A percentile compares a stretch with the other conserved stretches of the same genome.
Evolutionary conservation across 1,140 invertebrate genomes (phyloP).

Genomic region (Linepithema humile): DNA sequence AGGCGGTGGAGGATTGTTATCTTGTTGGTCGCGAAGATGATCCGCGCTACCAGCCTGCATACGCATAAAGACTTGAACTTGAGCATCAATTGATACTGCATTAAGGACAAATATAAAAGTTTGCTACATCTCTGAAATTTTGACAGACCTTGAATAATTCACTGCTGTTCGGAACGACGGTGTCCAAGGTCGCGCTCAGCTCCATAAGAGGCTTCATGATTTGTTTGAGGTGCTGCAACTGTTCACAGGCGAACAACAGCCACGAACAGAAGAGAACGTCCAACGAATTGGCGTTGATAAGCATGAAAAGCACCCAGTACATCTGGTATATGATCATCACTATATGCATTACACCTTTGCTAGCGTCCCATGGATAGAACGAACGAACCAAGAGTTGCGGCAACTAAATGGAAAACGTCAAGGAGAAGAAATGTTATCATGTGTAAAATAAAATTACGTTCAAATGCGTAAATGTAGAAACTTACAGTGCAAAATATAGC

Average conservation of each 20-base stretch:
- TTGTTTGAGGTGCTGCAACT: conserved; percentile 92
- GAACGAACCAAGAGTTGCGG: conserved; percentile 90
- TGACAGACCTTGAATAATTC: conserved; percentile 87
- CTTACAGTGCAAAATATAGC: neutral
- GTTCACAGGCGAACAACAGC: conserved; percentile 93
- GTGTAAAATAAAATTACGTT: neutral
- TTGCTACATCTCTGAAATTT: no score
- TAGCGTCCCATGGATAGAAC: conserved; percentile 91
- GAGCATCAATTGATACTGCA: no score
- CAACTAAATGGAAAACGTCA: conserved; percentile 79
- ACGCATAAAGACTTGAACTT: neutral
- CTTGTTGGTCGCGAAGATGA: conserved; percentile 75
- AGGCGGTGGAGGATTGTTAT: conserved; percentile 65
- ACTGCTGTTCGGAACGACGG: conserved; percentile 91
- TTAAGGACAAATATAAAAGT: no score
- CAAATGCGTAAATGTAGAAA: neutral
- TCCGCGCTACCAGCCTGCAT: conserved; percentile 79
- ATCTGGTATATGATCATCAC: conserved; percentile 89
- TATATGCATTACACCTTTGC: conserved; percentile 88
- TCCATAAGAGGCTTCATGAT: conserved; percentile 94
- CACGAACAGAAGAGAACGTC: conserved; percentile 93
- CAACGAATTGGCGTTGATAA: conserved; percentile 89
- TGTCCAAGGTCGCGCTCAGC: conserved; percentile 91
- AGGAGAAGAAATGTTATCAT: neutral
- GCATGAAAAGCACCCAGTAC: conserved; percentile 90